Conservation (phyloP, 2,797 vertebrate genomes). For the Poliocrania exsul region DNA sequence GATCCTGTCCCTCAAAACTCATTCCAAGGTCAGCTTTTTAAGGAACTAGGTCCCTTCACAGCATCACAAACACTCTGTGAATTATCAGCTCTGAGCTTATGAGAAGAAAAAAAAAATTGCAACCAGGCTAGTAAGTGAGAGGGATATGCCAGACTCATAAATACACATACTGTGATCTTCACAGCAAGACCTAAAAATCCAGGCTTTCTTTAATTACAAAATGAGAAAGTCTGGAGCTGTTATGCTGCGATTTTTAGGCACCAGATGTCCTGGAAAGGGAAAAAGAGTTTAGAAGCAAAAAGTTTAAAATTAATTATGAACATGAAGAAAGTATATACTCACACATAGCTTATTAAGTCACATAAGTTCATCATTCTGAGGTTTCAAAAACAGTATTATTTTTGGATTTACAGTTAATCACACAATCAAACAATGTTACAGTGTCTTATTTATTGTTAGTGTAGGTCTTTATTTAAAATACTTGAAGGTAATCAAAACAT, state of each 20-base stretch:
- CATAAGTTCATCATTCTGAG: neutral
- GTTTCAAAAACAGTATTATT: neutral
- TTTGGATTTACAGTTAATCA: neutral
- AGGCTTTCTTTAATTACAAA: constrained; percentile 51
- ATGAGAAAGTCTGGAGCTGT: constrained; percentile 42
- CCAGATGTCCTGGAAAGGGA: constrained; percentile 41
- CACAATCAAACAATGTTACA: neutral
- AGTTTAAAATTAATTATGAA: neutral
- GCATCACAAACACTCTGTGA: constrained; percentile 19
- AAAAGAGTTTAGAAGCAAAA: constrained; percentile 21
- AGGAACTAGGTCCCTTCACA: constrained; percentile 52
- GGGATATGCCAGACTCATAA: constrained; percentile 48
- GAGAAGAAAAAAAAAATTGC: constrained; percentile 15
- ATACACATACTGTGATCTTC: constrained; percentile 54
- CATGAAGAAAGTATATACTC: neutral
- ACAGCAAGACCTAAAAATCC: constrained; percentile 53
- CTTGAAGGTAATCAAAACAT: neutral
- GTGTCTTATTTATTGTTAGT: neutral
- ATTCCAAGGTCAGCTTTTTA: constrained; percentile 49
- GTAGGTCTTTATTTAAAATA: neutral
- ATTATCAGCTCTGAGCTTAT: constrained; percentile 30
- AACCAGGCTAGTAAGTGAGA: neutral
- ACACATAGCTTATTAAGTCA: neutral
- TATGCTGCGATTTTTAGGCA: constrained; percentile 37
- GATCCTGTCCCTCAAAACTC: neutral